A percentile compares a stretch with the other conserved stretches of the same genome.
phyloP scores from a whole-genome alignment of 1,140 invertebrate genomes.

The Apis mellifera region Amel_HAv3.1 CM009931.2:20795001-20795500 shows the following conservation, averaged over 20 bases:
- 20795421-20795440: not conserved
- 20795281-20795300: constrained; percentile 49
- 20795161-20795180: constrained; percentile 33
- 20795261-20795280: constrained; percentile 52
- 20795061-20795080: not conserved
- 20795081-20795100: not conserved
- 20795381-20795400: not conserved
- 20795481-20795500: not conserved
- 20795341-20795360: constrained; percentile 8
- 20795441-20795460: no score
- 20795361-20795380: not conserved
- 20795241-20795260: constrained; percentile 43
- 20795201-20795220: constrained; percentile 23
- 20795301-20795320: constrained; percentile 53
- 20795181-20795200: not conserved
- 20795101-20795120: not conserved
- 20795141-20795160: constrained; percentile 17
- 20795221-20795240: constrained; percentile 42
- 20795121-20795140: not conserved
- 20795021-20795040: not conserved
- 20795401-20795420: not conserved
- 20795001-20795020: not conserved
- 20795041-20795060: not conserved
- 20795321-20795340: not conserved
- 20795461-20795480: not conserved